Base-by-base conservation (phyloP, 1,140 invertebrate genomes). In the Penaeus indicus region DNA sequence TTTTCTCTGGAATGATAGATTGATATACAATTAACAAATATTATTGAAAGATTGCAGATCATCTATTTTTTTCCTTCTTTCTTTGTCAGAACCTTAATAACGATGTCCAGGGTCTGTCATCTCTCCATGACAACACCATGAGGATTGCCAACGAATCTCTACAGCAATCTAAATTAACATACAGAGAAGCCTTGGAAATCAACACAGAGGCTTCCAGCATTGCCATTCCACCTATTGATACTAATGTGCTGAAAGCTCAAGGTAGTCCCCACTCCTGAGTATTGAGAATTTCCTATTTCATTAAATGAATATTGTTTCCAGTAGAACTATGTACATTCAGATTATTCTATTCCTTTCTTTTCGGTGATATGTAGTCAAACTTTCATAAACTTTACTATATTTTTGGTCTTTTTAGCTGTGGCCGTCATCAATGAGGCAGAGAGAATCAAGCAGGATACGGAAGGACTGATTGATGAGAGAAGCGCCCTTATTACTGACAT, bases 181-280 rank as follows among this genome's bases (percentile, higher is more conserved):
- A 97, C 90, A 94, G 97, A 7, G 95, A 97, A 89, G 97, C 97
- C 0, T 92, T 98, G 54, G 94, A 95, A 75, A 93, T 98, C 1
- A 95, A 96, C 63, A 95, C 95, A 7, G 95, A 97, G 91, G 96
- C 97, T 0, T 95, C 95, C 54, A 95, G 95, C 63, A 94, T 97
- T 5, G 93, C 94, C 19, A 92, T 98, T 4, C 97, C 97, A 0
- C 93, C 94, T 10, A 94, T 97, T 10, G 95, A 98, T 92, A 93
- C 96, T 2, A 93, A 93, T 0, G 93, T 94, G 89, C 93, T 98
- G 64, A 95, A 95, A 89, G 93, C 94, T 32, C 94, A 96, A 83
- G 95, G 87, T 88, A 77, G 80, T 62, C 18, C 42, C 21, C 32
- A 11, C 96, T 1, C 93, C 94, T 21, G 4, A 67, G 62, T 72